Evolutionary conservation across 2,113 vertebrate species (phyloP).

Genomic region (Thamnaconus septentrionalis): DNA sequence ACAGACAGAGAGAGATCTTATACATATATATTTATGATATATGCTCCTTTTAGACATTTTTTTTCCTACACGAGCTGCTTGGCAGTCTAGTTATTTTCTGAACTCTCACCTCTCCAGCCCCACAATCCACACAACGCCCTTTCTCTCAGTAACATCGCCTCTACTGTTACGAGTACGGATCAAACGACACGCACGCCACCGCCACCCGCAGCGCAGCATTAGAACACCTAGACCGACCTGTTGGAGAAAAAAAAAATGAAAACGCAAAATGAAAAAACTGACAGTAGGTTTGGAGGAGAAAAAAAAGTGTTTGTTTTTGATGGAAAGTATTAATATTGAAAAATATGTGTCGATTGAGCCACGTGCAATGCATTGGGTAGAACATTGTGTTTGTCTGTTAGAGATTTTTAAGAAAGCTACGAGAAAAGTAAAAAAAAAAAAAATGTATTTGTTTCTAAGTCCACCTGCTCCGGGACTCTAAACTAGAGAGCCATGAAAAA

Average conservation of each 20-base stretch:
- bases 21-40: slow-evolving; percentile 79
- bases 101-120: slow-evolving; percentile 36
- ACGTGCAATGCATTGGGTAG: slow-evolving; percentile 86
- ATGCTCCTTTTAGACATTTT: slow-evolving; percentile 69
- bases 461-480: slow-evolving; percentile 83
- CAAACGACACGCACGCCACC: slow-evolving; percentile 50
- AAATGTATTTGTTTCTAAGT: slow-evolving; percentile 80
- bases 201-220: slow-evolving; percentile 64
- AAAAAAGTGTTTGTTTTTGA: slow-evolving; percentile 73
- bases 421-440: slow-evolving; percentile 73
- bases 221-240: slow-evolving; percentile 62
- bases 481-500: slow-evolving; percentile 79
- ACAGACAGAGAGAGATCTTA: slow-evolving; percentile 63
- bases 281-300: slow-evolving; percentile 74
- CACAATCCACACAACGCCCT: neutral
- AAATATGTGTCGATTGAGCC: slow-evolving; percentile 81
- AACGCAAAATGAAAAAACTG: slow-evolving; percentile 48
- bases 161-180: slow-evolving; percentile 58
- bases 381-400: slow-evolving; percentile 85
- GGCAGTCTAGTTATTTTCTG: slow-evolving; percentile 84
- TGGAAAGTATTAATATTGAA: slow-evolving; percentile 82
- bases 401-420: slow-evolving; percentile 82
- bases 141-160: slow-evolving; percentile 56
- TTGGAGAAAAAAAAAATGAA: slow-evolving; percentile 53
- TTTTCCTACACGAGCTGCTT: slow-evolving; percentile 66